These are phyloP conservation scores for Porites cylindrica DNA, from an alignment of 92 coral and sea anemone species.

Conservation along the genomic window DNA sequence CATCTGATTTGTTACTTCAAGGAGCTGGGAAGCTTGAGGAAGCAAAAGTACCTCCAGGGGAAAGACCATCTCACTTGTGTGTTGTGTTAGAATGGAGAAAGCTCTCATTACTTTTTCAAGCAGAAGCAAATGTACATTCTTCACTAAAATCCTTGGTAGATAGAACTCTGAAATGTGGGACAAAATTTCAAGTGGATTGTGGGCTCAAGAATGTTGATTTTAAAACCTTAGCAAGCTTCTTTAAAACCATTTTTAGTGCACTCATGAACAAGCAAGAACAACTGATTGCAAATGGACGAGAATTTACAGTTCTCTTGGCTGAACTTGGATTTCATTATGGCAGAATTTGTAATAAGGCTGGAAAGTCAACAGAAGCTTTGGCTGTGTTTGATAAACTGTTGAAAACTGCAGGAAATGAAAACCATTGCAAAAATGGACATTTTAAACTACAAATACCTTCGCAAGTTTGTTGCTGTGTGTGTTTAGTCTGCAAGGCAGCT, in stretches of 20 bases:
- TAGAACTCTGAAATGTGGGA: slow-evolving; percentile 64
- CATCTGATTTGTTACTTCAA: slow-evolving; percentile 71
- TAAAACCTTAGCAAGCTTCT: slow-evolving; percentile 42
- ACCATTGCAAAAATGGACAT: too few relatives aligned
- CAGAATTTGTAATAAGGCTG: slow-evolving; percentile 63
- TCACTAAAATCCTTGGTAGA: slow-evolving; percentile 71
- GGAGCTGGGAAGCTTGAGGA: slow-evolving; percentile 75
- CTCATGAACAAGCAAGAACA: slow-evolving; percentile 25
- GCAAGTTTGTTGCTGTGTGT: not conserved
- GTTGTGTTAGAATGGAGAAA: slow-evolving; percentile 66
- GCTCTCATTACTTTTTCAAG: slow-evolving; percentile 62
- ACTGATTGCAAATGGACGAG: slow-evolving; percentile 20
- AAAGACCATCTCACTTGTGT: slow-evolving; percentile 29
- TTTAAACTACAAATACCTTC: too few relatives aligned
- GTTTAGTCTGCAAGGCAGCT: slow-evolving; percentile 28
- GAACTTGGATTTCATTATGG: slow-evolving; percentile 84
- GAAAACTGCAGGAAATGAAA: too few relatives aligned
- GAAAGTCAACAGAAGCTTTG: slow-evolving; percentile 42
- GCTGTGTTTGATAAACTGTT: slow-evolving; percentile 39
- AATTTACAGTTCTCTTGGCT: slow-evolving; percentile 31
- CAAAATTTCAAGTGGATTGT: slow-evolving; percentile 81
- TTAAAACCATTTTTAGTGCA: slow-evolving; percentile 46
- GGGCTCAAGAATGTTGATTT: slow-evolving; percentile 39
- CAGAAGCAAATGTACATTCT: slow-evolving; percentile 54
- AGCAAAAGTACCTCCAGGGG: slow-evolving; percentile 1